Percentiles rank a stretch among this genome's conserved stretches.
phyloP scores from a whole-genome alignment of 2,888 invertebrate genomes.

The Cephonodes hylas region DNA sequence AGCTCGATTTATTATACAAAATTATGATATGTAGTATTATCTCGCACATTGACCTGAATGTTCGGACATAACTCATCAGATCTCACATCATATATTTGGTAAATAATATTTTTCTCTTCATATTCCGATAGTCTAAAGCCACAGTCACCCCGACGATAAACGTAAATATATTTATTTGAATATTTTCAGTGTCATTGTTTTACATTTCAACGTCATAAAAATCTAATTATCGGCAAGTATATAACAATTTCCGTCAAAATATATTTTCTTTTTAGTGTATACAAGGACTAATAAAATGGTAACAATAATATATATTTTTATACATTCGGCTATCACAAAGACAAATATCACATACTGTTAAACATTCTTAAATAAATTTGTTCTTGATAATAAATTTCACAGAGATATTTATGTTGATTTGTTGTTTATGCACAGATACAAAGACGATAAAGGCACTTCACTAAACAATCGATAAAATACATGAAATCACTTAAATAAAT shows the following conservation, averaged over 20 bases:
- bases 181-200: background rate
- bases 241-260: background rate
- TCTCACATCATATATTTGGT: background rate
- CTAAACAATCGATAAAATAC: background rate
- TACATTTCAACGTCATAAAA: background rate
- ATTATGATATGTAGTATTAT: background rate
- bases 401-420: background rate
- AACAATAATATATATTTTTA: background rate
- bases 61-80: background rate
- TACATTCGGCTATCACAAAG: background rate
- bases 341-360: background rate
- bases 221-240: background rate
- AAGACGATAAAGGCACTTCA: slow-evolving; percentile 4
- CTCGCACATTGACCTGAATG: background rate
- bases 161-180: background rate
- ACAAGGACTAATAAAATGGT: background rate
- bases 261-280: background rate
- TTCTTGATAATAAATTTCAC: background rate
- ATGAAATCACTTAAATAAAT: slow-evolving; percentile 1
- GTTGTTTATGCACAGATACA: background rate
- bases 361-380: background rate
- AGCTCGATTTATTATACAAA: background rate
- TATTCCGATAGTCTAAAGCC: background rate
- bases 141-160: background rate
- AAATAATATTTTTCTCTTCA: background rate